Percentiles rank a stretch among this genome's conserved stretches.
These are phyloP conservation scores for Macaria notata DNA, from an alignment of 2,888 invertebrate species.

Conservation along the genomic window DNA sequence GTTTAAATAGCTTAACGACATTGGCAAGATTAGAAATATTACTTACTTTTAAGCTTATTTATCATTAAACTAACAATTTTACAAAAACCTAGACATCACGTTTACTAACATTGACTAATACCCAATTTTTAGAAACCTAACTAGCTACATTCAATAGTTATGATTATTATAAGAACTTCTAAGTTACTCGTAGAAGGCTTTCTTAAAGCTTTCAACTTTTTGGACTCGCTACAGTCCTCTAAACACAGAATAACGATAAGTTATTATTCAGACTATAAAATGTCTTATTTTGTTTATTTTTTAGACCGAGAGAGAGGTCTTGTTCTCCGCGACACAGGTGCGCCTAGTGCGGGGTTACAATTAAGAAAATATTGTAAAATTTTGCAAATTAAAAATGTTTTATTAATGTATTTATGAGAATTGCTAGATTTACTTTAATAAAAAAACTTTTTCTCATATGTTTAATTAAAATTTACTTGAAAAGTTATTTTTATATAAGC, in stretches of 20 bases:
- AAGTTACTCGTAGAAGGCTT: constrained; percentile 29
- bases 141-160: constrained; percentile 25
- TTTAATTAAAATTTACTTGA: no score
- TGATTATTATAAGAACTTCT: background rate
- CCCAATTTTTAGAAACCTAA: constrained; percentile 40
- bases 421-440: no score
- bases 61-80: constrained; percentile 43
- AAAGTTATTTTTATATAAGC: no score
- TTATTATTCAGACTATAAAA: constrained; percentile 15
- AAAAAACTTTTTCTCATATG: no score
- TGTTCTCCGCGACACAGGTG: no score
- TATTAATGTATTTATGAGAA: no score
- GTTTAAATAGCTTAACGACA: background rate
- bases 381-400: no score
- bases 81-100: constrained; percentile 67
- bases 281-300: background rate
- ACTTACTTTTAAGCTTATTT: constrained; percentile 40
- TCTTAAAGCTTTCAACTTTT: constrained; percentile 31
- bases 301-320: constrained; percentile 2
- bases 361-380: no score
- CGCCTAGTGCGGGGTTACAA: no score
- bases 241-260: constrained; percentile 16
- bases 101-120: constrained; percentile 54
- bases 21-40: constrained; percentile 17
- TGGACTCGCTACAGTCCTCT: constrained; percentile 17